These are phyloP conservation scores for Phataginus tricuspis DNA, from an alignment of 2,797 vertebrate genomes.

Conservation along the genomic window DNA sequence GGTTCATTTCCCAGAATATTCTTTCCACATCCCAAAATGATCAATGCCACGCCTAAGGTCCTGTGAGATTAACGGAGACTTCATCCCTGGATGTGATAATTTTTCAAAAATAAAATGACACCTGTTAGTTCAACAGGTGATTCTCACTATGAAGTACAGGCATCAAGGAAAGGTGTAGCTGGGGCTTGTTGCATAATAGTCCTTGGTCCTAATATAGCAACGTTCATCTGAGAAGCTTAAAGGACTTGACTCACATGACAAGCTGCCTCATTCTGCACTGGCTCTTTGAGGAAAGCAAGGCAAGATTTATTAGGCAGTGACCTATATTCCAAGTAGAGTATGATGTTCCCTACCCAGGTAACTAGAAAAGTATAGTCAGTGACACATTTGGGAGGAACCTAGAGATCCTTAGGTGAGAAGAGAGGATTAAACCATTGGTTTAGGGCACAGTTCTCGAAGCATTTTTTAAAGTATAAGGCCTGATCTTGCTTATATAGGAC, in stretches of 20 bases:
- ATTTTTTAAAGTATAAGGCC: neutral
- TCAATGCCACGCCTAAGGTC: slow-evolving; percentile 13
- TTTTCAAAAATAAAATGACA: slow-evolving; percentile 59
- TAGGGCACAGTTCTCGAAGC: neutral
- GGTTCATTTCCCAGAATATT: slow-evolving; percentile 43
- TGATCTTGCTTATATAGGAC: neutral
- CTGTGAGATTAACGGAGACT: neutral
- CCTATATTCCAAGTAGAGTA: slow-evolving; percentile 62
- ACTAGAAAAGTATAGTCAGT: slow-evolving; percentile 37
- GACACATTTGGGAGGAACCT: slow-evolving; percentile 22
- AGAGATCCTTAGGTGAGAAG: slow-evolving; percentile 11
- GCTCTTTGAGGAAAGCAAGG: slow-evolving; percentile 59
- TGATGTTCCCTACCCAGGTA: neutral
- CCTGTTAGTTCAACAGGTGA: slow-evolving; percentile 16
- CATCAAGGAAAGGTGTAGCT: slow-evolving; percentile 56
- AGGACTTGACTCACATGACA: slow-evolving; percentile 61
- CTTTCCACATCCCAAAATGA: slow-evolving; percentile 29
- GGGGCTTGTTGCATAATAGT: slow-evolving; percentile 59
- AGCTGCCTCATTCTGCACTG: slow-evolving; percentile 54
- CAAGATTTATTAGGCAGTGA: slow-evolving; percentile 46
- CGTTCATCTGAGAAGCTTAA: slow-evolving; percentile 62
- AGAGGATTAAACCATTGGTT: neutral
- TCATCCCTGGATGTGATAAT: neutral
- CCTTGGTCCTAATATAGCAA: slow-evolving; percentile 68
- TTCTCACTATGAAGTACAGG: neutral